phyloP scores from a whole-genome alignment of 2,113 vertebrate species.

The Irena cyanogastra region DNA sequence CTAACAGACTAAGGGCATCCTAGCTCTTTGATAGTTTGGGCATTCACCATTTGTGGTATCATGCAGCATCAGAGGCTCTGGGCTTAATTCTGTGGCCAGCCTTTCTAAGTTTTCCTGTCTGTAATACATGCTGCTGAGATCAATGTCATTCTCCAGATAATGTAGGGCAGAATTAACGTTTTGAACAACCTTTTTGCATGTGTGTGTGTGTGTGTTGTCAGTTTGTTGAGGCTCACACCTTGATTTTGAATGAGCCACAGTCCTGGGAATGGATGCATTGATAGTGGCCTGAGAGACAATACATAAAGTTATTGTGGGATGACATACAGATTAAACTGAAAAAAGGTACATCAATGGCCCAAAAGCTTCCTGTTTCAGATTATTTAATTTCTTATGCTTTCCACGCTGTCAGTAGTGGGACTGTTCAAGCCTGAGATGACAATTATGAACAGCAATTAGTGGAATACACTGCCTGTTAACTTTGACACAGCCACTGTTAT shows the following conservation, averaged over 20 bases:
- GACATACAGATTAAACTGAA: neutral
- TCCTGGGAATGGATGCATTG: neutral
- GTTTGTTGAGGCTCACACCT: neutral
- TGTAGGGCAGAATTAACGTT: neutral
- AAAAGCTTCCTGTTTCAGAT: neutral
- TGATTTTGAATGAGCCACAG: neutral
- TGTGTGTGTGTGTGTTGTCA: fast-evolving
- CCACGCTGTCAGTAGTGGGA: neutral
- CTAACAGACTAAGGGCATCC: neutral
- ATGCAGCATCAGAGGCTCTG: neutral
- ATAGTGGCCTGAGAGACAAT: neutral
- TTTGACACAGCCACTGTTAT: neutral
- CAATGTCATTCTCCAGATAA: neutral
- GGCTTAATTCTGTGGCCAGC: neutral
- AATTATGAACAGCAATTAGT: neutral
- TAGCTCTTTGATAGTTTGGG: neutral
- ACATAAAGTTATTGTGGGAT: neutral
- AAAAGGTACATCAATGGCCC: neutral
- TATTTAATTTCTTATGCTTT: neutral
- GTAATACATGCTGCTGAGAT: neutral
- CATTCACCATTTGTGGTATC: neutral
- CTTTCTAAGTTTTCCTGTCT: neutral
- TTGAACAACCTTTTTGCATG: neutral
- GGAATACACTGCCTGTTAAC: neutral
- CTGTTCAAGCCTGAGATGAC: neutral